These are phyloP conservation scores for Brachionus plicatilis DNA, from an alignment of 1,140 invertebrate species.

Conservation along the genomic window DNA sequence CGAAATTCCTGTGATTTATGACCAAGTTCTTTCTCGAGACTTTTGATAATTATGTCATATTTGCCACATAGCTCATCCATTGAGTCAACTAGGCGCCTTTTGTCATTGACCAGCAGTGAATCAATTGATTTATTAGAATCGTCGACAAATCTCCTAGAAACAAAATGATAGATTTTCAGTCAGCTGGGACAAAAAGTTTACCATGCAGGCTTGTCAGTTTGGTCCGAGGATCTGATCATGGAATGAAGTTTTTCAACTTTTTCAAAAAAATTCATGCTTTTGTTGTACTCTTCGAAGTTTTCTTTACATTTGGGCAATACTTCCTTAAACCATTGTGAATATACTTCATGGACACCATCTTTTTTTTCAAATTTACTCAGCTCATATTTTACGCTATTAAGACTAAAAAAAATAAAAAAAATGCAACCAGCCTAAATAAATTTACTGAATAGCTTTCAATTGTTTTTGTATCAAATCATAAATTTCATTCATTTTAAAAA, in stretches of 20 bases:
- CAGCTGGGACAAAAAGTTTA: background rate
- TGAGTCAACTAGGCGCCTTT: background rate
- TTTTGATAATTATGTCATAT: background rate
- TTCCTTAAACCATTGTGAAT: constrained; percentile 4
- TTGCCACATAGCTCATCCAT: background rate
- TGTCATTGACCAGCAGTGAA: background rate
- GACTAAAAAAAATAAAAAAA: background rate
- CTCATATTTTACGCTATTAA: background rate
- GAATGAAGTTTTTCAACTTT: constrained; percentile 14
- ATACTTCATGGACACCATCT: background rate
- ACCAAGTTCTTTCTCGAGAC: background rate
- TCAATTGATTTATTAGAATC: constrained; percentile 21
- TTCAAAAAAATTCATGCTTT: constrained; percentile 9
- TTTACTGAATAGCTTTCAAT: constrained; percentile 11
- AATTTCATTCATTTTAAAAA: background rate
- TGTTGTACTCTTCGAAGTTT: constrained; percentile 3
- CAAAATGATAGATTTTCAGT: background rate
- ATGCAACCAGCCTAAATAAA: background rate
- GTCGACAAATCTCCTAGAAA: background rate
- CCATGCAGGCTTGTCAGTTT: background rate
- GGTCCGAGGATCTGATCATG: background rate
- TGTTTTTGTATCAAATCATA: constrained; percentile 3
- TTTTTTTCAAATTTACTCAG: constrained; percentile 10
- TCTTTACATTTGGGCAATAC: background rate
- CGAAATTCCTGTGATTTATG: constrained; percentile 9